Percentiles rank a stretch among this genome's conserved stretches.
Evolutionary conservation across 2,888 invertebrate species (phyloP).

Genomic region (Erebia aethiops): DNA sequence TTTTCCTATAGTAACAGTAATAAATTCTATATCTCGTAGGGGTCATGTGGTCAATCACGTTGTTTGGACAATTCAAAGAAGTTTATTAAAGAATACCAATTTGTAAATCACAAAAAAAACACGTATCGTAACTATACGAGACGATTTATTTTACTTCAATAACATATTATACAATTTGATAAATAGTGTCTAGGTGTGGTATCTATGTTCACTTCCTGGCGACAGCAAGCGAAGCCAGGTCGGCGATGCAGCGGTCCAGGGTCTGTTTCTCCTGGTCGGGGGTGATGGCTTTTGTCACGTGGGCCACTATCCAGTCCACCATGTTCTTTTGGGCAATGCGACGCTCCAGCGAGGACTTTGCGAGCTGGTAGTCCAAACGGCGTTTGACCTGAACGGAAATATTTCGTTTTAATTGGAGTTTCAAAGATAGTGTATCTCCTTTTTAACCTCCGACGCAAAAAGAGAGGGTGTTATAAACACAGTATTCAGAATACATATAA

Average conservation of each 20-base stretch:
- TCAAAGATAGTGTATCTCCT: too few relatives aligned
- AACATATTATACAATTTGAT: conserved; percentile 26
- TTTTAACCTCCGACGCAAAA: too few relatives aligned
- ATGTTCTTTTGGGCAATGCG: conserved; percentile 95
- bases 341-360: conserved; percentile 91
- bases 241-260: conserved; percentile 93
- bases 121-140: too few relatives aligned
- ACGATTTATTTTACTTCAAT: not conserved
- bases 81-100: too few relatives aligned
- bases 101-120: too few relatives aligned
- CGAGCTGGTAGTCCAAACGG: conserved; percentile 95
- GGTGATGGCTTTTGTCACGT: conserved; percentile 94
- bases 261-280: conserved; percentile 96
- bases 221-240: conserved; percentile 87
- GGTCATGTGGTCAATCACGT: too few relatives aligned
- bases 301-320: conserved; percentile 95
- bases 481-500: too few relatives aligned
- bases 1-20: too few relatives aligned
- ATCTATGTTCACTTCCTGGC: conserved; percentile 58
- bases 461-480: too few relatives aligned
- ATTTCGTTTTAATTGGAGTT: too few relatives aligned
- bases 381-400: conserved; percentile 86
- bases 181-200: conserved; percentile 21
- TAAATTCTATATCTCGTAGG: too few relatives aligned
- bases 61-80: too few relatives aligned